These are phyloP conservation scores for Eumaeus atala DNA, from an alignment of 1,140 invertebrate genomes.

Conservation along the genomic window DNA sequence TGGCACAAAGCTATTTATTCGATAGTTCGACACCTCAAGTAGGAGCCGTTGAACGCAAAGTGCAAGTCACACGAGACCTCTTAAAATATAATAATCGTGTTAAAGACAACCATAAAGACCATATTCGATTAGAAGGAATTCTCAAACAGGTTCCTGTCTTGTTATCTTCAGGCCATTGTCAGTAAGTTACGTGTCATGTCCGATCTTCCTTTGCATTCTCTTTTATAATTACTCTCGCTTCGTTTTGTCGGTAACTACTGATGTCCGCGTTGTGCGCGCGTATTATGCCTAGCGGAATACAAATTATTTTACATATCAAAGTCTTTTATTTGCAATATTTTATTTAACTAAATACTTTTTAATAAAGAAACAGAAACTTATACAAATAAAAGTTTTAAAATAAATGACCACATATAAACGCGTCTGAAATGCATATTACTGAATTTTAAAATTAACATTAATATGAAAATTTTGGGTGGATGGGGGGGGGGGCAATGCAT, in stretches of 20 bases:
- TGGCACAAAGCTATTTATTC: slow-evolving; percentile 61
- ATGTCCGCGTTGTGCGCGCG: slow-evolving; percentile 27
- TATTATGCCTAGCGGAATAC: slow-evolving; percentile 13
- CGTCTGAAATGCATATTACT: too few species aligned
- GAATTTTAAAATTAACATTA: too few species aligned
- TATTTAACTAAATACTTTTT: slow-evolving; percentile 4
- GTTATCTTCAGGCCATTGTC: slow-evolving; percentile 65
- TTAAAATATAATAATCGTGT: slow-evolving; percentile 76
- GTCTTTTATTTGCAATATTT: slow-evolving; percentile 10
- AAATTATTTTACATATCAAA: background rate
- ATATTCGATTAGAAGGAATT: slow-evolving; percentile 69
- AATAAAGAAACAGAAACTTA: background rate
- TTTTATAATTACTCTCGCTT: slow-evolving; percentile 57
- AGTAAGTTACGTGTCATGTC: slow-evolving; percentile 51
- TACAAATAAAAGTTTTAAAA: too few species aligned
- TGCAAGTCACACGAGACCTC: slow-evolving; percentile 72
- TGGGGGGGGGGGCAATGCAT: too few species aligned
- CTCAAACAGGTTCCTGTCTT: slow-evolving; percentile 67
- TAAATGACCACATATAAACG: too few species aligned
- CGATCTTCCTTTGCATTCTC: slow-evolving; percentile 53
- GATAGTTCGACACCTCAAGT: slow-evolving; percentile 65
- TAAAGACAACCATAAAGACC: slow-evolving; percentile 74
- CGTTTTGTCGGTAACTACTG: slow-evolving; percentile 40
- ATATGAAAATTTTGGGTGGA: too few species aligned
- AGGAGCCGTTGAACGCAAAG: slow-evolving; percentile 42